phyloP scores from a whole-genome alignment of 2,113 vertebrate genomes.

The Clarias gariepinus region DNA sequence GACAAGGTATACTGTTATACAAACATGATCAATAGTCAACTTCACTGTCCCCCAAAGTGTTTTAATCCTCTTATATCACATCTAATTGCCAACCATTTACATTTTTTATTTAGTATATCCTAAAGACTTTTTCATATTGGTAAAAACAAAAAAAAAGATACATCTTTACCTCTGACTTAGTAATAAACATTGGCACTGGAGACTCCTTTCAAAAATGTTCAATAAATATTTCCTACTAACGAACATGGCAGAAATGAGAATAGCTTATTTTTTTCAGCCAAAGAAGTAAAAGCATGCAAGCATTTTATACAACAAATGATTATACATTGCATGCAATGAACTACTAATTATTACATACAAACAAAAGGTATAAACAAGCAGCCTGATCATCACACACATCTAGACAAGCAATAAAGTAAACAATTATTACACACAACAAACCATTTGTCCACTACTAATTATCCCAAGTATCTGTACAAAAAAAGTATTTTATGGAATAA shows the following conservation, averaged over 20 bases:
- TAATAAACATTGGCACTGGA: neutral
- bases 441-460: no score
- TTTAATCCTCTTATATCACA: neutral
- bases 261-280: neutral
- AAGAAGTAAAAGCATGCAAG: neutral
- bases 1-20: neutral
- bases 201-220: neutral
- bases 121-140: neutral
- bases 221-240: neutral
- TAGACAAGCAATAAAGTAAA: neutral
- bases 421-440: neutral
- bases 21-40: neutral
- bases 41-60: neutral
- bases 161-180: no score
- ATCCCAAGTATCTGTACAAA: neutral
- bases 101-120: neutral
- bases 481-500: no score
- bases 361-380: neutral
- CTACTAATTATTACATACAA: neutral
- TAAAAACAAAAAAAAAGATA: neutral
- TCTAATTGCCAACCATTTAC: neutral
- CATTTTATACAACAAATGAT: neutral
- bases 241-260: no score
- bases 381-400: neutral
- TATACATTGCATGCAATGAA: neutral